Evolutionary conservation across 2,113 vertebrate genomes (phyloP).

Genomic region (Phyllopteryx taeniolatus): DNA sequence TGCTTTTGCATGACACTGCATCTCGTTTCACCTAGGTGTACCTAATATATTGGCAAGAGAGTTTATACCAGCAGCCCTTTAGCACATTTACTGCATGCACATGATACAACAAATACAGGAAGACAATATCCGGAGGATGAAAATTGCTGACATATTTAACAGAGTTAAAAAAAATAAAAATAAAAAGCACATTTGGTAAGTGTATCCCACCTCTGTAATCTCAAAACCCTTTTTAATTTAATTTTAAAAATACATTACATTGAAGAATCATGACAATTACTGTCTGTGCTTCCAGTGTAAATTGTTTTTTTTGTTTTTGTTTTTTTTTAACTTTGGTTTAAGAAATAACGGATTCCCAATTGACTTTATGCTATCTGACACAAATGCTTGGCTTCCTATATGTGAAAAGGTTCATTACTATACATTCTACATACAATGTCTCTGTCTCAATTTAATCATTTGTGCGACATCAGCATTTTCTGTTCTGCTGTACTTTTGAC

Average conservation of each 20-base stretch:
- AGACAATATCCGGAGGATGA: not conserved
- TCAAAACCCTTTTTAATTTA: no score
- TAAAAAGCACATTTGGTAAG: no score
- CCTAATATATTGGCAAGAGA: not conserved
- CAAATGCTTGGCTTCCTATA: not conserved
- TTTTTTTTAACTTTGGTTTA: conserved; percentile 17
- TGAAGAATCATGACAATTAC: conserved; percentile 12
- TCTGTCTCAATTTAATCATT: not conserved
- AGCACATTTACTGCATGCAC: not conserved
- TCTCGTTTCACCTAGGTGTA: not conserved
- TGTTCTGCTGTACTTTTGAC: not conserved
- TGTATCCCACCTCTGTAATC: no score
- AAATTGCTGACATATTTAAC: not conserved
- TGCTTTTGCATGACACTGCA: not conserved
- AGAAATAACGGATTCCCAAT: conserved; percentile 10
- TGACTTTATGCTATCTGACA: not conserved
- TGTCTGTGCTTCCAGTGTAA: conserved; percentile 43
- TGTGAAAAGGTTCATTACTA: not conserved
- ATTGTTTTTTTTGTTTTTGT: conserved; percentile 19
- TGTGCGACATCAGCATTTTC: no score
- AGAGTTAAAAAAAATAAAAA: not conserved
- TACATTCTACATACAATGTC: not conserved
- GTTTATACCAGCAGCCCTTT: not conserved
- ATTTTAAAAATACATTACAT: not conserved
- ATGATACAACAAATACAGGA: not conserved